These are phyloP conservation scores for Prionace glauca DNA, from an alignment of 2,797 vertebrate genomes.

Conservation along the genomic window DNA sequence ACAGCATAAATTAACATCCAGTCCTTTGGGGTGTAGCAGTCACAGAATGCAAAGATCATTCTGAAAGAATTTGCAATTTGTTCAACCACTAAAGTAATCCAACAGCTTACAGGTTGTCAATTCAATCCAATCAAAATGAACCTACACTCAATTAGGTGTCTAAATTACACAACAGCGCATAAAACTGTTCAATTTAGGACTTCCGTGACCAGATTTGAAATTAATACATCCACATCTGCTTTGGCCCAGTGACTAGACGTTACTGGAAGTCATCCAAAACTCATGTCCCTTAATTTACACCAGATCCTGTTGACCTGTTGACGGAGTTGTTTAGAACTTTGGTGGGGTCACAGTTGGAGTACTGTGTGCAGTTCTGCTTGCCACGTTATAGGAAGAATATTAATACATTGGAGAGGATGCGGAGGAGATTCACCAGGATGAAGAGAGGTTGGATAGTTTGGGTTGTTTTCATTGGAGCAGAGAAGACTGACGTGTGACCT, in stretches of 20 bases:
- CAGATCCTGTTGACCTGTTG: too few relatives aligned
- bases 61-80: neutral
- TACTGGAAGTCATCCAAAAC: neutral
- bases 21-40: neutral
- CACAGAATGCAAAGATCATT: neutral
- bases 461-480: too few relatives aligned
- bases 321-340: too few relatives aligned
- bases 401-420: too few relatives aligned
- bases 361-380: too few relatives aligned
- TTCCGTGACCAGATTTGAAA: neutral
- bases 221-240: neutral
- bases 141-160: neutral
- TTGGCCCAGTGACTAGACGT: neutral
- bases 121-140: constrained; percentile 10
- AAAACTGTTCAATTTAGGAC: neutral
- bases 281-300: neutral
- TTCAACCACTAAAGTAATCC: neutral
- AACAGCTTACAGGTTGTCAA: neutral
- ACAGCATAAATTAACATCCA: neutral
- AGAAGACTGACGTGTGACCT: too few relatives aligned
- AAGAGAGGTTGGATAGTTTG: too few relatives aligned
- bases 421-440: too few relatives aligned
- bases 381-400: too few relatives aligned
- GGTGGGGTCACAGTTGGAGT: too few relatives aligned
- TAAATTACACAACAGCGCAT: neutral